Evolutionary conservation across 2,113 vertebrate species (phyloP).

Genomic region (Rhagologus leucostigma): DNA sequence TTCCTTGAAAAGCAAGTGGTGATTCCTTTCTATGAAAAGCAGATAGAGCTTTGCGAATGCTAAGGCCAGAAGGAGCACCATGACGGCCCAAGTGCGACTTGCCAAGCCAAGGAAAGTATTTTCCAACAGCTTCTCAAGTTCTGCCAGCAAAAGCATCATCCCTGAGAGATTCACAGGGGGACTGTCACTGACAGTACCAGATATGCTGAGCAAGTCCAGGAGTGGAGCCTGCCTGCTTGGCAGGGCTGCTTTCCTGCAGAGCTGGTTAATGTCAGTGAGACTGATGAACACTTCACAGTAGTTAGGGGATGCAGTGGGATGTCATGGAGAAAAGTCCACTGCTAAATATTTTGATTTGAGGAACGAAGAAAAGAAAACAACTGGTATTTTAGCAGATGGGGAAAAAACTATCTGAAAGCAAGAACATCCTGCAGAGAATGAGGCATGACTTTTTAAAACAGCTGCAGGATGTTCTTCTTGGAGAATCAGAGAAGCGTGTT

Average conservation of each 20-base stretch:
- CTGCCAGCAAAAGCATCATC: neutral
- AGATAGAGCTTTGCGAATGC: neutral
- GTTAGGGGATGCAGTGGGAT: neutral
- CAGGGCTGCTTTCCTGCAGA: neutral
- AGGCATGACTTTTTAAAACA: slow-evolving; percentile 5
- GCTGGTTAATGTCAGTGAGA: slow-evolving; percentile 17
- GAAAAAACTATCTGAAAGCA: neutral
- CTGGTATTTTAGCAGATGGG: slow-evolving; percentile 28
- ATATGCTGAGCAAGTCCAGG: neutral
- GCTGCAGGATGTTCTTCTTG: slow-evolving; percentile 44
- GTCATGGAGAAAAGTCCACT: slow-evolving; percentile 2
- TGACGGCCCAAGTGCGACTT: neutral
- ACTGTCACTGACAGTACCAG: neutral
- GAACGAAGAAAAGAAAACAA: slow-evolving; percentile 38
- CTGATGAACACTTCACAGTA: neutral
- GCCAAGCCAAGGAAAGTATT: neutral
- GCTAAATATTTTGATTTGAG: slow-evolving; percentile 57
- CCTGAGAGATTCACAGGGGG: neutral
- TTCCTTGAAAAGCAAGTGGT: neutral
- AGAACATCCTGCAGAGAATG: slow-evolving; percentile 38
- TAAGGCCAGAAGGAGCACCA: neutral
- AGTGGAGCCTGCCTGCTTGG: neutral
- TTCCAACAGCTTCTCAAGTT: neutral
- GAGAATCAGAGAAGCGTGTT: neutral
- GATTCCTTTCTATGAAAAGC: neutral